Conservation (phyloP, 2,113 vertebrate species). For the Strix uralensis region DNA sequence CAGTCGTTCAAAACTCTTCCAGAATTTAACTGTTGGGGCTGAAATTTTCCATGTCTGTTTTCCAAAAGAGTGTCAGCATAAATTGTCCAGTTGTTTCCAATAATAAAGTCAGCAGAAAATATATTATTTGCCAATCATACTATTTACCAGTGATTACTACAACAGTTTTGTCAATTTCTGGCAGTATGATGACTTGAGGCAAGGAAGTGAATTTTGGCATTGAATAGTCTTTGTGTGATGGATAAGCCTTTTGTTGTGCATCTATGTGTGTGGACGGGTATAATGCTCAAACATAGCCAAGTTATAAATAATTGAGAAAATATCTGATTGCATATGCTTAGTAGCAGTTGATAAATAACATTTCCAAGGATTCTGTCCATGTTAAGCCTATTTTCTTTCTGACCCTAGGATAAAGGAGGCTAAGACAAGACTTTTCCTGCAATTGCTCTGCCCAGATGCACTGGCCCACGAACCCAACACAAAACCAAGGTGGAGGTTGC, state of each 20-base stretch:
- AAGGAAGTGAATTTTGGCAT: conserved; percentile 15
- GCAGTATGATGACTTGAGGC: not conserved
- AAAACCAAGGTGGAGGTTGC: not conserved
- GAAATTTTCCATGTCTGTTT: conserved; percentile 31
- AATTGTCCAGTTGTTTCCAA: conserved; percentile 54
- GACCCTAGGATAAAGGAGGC: not conserved
- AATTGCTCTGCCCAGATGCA: not conserved
- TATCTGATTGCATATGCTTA: not conserved
- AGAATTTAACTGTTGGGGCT: conserved; percentile 31
- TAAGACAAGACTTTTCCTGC: not conserved
- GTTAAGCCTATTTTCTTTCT: not conserved
- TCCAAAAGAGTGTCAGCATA: conserved; percentile 34
- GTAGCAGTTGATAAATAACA: not conserved
- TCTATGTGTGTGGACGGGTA: not conserved
- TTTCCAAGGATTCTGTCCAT: not conserved
- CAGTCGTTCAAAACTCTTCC: not conserved
- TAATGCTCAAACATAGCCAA: not conserved
- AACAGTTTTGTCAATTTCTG: conserved; percentile 41
- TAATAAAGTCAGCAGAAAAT: conserved; percentile 46
- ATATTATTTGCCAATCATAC: conserved; percentile 50
- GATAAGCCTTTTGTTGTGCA: not conserved
- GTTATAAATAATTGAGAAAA: conserved; percentile 42
- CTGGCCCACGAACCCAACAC: not conserved
- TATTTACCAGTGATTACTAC: conserved; percentile 36
- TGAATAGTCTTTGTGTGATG: not conserved